Conservation (phyloP, 2,888 invertebrate genomes). For the Caenorhabditis panamensis region DNA sequence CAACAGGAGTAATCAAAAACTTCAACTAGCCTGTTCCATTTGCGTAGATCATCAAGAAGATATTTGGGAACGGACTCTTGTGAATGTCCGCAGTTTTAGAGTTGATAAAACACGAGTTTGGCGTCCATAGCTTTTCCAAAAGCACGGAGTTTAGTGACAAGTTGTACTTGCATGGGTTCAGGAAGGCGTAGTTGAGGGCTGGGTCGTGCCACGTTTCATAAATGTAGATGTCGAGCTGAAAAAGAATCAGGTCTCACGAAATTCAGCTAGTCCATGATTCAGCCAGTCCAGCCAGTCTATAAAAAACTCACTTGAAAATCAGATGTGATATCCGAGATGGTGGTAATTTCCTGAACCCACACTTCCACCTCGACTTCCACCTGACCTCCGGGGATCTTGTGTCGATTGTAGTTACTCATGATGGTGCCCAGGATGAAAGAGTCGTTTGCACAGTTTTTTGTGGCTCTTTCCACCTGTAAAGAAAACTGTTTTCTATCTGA, state of each 20-base stretch:
- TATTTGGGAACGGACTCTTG: constrained; percentile 80
- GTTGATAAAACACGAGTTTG: constrained; percentile 80
- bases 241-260: too few relatives aligned
- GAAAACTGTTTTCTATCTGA: too few relatives aligned
- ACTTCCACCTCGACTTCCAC: constrained; percentile 79
- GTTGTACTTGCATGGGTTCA: constrained; percentile 81
- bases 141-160: constrained; percentile 78
- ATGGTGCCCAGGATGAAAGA: constrained; percentile 75
- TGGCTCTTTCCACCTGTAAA: constrained; percentile 66
- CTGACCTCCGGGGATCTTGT: constrained; percentile 81
- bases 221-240: constrained; percentile 81
- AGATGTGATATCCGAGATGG: constrained; percentile 80
- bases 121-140: constrained; percentile 72
- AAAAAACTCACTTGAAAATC: constrained; percentile 81
- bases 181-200: constrained; percentile 75
- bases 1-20: too few relatives aligned
- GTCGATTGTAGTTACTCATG: constrained; percentile 75
- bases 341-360: constrained; percentile 81
- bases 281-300: too few relatives aligned
- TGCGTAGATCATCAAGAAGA: constrained; percentile 81
- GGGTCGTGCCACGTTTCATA: constrained; percentile 81
- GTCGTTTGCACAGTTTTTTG: constrained; percentile 77
- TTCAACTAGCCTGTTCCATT: constrained; percentile 79
- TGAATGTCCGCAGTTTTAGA: constrained; percentile 81
- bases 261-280: too few relatives aligned